phyloP scores from a whole-genome alignment of 2,888 invertebrate species.

The Exephanes ischioxanthus region DNA sequence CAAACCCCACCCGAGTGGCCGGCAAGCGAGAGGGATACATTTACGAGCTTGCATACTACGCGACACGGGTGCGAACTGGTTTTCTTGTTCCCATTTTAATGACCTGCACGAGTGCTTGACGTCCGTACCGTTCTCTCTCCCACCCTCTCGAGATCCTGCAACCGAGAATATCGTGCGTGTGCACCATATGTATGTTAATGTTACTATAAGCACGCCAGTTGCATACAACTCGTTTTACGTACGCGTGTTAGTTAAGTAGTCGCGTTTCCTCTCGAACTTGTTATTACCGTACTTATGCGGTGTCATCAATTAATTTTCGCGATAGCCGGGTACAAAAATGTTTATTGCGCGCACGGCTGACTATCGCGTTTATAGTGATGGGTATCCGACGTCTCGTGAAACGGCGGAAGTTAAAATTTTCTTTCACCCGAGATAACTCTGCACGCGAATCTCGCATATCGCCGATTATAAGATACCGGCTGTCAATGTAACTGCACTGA shows the following conservation, averaged over 20 bases:
- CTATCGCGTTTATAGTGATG: conserved; percentile 23
- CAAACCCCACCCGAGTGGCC: conserved; percentile 16
- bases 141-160: conserved; percentile 7
- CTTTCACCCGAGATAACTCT: not conserved
- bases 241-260: conserved; percentile 37
- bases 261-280: conserved; percentile 35
- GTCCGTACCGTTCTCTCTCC: conserved; percentile 21
- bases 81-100: conserved; percentile 66
- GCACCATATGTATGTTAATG: conserved; percentile 51
- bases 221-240: not conserved
- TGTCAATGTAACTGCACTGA: conserved; percentile 2
- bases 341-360: conserved; percentile 43
- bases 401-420: conserved; percentile 15
- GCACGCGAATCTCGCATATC: conserved; percentile 20
- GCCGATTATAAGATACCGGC: not conserved
- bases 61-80: conserved; percentile 60
- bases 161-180: conserved; percentile 37
- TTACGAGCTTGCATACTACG: conserved; percentile 61
- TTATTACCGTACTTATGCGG: conserved; percentile 45
- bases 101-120: conserved; percentile 58
- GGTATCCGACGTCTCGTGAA: not conserved
- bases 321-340: conserved; percentile 30
- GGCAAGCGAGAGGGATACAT: conserved; percentile 45
- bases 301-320: conserved; percentile 50
- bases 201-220: conserved; percentile 27